phyloP scores from a whole-genome alignment of 2,888 invertebrate genomes.

The Margaritifera margaritifera region DNA sequence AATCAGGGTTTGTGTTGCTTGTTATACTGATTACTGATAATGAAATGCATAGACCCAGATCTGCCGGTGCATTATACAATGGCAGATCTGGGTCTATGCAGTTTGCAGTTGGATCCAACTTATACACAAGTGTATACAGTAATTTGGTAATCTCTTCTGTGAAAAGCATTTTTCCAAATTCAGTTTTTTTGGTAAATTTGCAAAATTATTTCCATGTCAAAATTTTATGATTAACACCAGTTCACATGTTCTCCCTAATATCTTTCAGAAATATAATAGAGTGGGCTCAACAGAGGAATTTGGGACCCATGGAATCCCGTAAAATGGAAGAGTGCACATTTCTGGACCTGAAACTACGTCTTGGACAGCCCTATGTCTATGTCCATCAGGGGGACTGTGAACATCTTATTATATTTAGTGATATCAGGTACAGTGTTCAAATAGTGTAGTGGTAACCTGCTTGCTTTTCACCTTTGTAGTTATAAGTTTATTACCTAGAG shows the following conservation, averaged over 20 bases:
- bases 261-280: slow-evolving; percentile 56
- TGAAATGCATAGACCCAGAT: no score
- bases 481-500: neutral
- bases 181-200: neutral
- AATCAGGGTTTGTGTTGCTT: no score
- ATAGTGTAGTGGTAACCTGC: neutral
- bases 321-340: slow-evolving; percentile 65
- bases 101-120: no score
- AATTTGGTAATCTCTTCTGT: no score
- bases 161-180: no score
- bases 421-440: slow-evolving; percentile 78
- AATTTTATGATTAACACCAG: no score
- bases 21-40: no score
- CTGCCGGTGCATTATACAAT: neutral
- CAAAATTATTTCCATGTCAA: neutral
- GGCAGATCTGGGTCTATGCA: neutral
- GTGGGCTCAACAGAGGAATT: slow-evolving; percentile 48
- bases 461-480: neutral
- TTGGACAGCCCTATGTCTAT: slow-evolving; percentile 86
- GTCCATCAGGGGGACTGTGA: slow-evolving; percentile 94
- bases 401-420: slow-evolving; percentile 88
- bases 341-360: slow-evolving; percentile 60
- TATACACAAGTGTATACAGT: no score
- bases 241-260: neutral
- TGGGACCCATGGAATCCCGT: slow-evolving; percentile 40